Base-by-base conservation (phyloP, 2,888 invertebrate species). In the Hypena proboscidalis region DNA sequence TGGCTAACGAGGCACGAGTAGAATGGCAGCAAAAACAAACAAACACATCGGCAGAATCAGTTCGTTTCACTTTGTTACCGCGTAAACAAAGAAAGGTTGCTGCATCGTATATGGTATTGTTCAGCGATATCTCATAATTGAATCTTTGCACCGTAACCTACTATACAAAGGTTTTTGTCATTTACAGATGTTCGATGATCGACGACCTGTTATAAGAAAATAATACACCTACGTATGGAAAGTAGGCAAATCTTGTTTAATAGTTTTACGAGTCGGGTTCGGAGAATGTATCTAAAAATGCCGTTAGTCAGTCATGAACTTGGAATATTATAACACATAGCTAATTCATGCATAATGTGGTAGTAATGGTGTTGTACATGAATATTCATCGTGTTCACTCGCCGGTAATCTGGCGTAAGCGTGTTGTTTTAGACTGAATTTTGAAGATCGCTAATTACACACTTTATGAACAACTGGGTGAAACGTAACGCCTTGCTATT, bases 41-140 rank as follows among this genome's bases (percentile, higher is more conserved):
- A 51, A 52, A 52, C 54, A 59, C 57, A 53, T 58, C 74, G 70
- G 70, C 72, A 70, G 70, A 77, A 69, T 77, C 76, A 77, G 26
- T 51, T 78, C 71, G 74, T 75, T 77, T 74, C 74, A 72, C 73
- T 70, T 70, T 73, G 75, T 74, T 67, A 61, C 64, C 53, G 65
- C 61, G 74, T 76, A 81, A 80, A 83, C 84, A 85, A 85, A 83
- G 82, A 79, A 78, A 77, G 70, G 70, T 77, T 78, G 77, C 75
- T 74, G 76, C 75, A 77, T 74, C 77, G 69, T 70, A 69, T 73
- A 71, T 77, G 70, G 80, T 77, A 83, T 85, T 86, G 85, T 87
- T 85, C 72, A 73, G 56, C 61, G 73, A 74, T 86, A 86, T 88
- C 87, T 76, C 63, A 65, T 79, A 85, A 86, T 85, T 83, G 79